These are phyloP conservation scores for Labeo catla DNA, from an alignment of 2,113 vertebrate genomes.

Conservation along the genomic window DNA sequence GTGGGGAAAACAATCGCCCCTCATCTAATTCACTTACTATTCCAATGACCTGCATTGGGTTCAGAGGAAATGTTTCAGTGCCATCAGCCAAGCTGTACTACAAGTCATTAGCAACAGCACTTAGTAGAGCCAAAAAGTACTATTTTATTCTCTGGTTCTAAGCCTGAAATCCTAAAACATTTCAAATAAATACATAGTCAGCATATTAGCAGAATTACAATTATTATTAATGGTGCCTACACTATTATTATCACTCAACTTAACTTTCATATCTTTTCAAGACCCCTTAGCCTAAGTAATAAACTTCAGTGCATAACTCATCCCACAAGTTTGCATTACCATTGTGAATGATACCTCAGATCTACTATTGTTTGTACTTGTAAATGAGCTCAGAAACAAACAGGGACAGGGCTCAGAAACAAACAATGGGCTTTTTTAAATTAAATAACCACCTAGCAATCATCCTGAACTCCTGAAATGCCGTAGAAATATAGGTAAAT, in stretches of 20 bases:
- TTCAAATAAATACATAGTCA: background rate
- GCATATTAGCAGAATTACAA: background rate
- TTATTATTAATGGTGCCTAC: background rate
- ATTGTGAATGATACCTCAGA: background rate
- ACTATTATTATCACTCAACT: background rate
- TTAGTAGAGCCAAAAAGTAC: background rate
- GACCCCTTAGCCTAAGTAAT: background rate
- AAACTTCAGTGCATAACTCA: background rate
- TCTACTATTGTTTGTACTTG: background rate
- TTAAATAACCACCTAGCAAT: background rate
- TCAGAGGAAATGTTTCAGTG: constrained; percentile 19
- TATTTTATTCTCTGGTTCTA: background rate
- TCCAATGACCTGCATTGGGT: constrained; percentile 41
- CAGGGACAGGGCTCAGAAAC: too few species aligned
- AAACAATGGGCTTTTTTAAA: background rate
- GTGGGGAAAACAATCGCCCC: constrained; percentile 38
- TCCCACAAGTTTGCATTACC: background rate
- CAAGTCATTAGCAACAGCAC: background rate
- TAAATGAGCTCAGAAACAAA: too few species aligned
- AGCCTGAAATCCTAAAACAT: background rate
- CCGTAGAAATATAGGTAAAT: background rate
- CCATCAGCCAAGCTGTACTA: background rate
- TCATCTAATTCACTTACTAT: constrained; percentile 55
- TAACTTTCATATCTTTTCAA: background rate
- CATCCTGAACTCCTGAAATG: background rate